Base-by-base conservation (phyloP, 2,797 vertebrate genomes). In the Enteromius treurensis region DNA sequence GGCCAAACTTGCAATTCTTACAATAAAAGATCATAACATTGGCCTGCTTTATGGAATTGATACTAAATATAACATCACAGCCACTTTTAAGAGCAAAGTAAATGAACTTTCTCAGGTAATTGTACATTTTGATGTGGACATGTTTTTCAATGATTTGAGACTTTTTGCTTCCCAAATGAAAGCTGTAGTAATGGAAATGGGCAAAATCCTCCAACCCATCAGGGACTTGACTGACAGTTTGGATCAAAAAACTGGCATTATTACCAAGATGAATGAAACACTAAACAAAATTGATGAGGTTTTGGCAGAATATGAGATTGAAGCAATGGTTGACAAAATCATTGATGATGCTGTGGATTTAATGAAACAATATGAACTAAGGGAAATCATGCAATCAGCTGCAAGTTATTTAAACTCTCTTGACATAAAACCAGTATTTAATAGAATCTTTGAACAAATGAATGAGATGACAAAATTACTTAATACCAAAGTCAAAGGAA, bases 271-370 rank as follows among this genome's bases (percentile, higher is more conserved):
- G 74, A 93, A 87, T 47, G 71, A 34, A 64, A 88, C 96, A 73
- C 92, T 87, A 85, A 81, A 79, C 68, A 95, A 89, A 90, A 19
- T 94, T 5, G 93, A 93, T 82, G 92, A 96, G 83, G 77, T 97
- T 84, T 91, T 96, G 86, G 90, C 92, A 79, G 93, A 89, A 67
- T 96, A 96, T 89, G 91, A 97, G 85, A 80, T 96, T 91, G 95
- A 97, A 87, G 93, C 94, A 88, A 91, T 93, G 65, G 84, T 96
- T 73, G 94, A 93, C 74, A 83, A 88, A 82, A 91, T 97, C 85
- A 94, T 97, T 92, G 93, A 97, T 91, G 94, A 95, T 85, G 89
- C 93, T 86, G 87, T 96, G 86, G 88, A 95, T 85, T 88, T 97
- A 3, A 92, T 95, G 92, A 96, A 95, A 83, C 91, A 95, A 55